Evolutionary conservation across 2,113 vertebrate species (phyloP).

Genomic region (Mesoclemmys tuberculata): DNA sequence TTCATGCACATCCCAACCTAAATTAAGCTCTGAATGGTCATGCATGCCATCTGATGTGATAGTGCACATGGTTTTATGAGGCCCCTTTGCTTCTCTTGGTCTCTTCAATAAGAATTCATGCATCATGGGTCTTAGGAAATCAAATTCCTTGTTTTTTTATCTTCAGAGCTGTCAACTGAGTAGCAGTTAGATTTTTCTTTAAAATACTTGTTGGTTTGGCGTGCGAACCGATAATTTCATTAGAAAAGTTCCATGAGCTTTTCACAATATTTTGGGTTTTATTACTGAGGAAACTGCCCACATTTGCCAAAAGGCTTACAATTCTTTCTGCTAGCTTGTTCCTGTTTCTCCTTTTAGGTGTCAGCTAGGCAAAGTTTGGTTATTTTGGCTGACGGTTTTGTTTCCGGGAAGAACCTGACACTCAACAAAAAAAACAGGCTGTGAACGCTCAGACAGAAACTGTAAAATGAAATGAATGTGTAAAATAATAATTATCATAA

Average conservation of each 20-base stretch:
- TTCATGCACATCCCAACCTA: not conserved
- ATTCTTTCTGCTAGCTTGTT: not conserved
- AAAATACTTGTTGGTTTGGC: not conserved
- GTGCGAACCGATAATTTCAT: not conserved
- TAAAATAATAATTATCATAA: not conserved
- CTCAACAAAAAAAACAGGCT: not conserved
- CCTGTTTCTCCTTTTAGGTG: not conserved
- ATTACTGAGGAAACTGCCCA: not conserved
- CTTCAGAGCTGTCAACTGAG: not conserved
- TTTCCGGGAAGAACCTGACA: not conserved
- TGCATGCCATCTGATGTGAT: not conserved
- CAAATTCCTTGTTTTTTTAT: not conserved
- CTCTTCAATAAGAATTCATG: not conserved
- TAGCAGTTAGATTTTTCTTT: not conserved
- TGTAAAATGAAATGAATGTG: not conserved
- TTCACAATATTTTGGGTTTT: not conserved
- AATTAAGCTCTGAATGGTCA: not conserved
- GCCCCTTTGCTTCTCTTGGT: not conserved
- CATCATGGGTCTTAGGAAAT: not conserved
- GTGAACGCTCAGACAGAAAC: not conserved
- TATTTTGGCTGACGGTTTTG: not conserved
- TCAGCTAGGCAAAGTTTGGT: not conserved
- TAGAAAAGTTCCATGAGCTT: rapidly evolving
- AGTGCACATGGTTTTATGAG: not conserved
- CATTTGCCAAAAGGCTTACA: not conserved